phyloP scores from a whole-genome alignment of 2,797 vertebrate species.

The Balearica regulorum region DNA sequence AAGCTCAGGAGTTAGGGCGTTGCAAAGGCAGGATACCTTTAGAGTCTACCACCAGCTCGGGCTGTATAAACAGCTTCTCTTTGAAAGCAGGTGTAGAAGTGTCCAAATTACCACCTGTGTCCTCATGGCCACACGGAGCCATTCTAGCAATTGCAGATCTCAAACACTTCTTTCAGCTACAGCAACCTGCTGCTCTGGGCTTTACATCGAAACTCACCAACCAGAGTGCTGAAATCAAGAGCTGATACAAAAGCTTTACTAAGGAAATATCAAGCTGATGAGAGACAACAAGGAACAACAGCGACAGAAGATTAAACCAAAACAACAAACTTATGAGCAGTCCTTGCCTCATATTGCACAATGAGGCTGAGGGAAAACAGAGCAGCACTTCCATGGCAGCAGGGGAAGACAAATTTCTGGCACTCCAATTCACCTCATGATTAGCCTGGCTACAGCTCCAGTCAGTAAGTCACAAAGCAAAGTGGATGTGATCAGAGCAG shows the following conservation, averaged over 20 bases:
- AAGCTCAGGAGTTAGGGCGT: background rate
- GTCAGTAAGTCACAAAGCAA: background rate
- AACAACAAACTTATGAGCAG: background rate
- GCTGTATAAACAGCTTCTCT: background rate
- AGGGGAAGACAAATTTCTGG: background rate
- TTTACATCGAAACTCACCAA: background rate
- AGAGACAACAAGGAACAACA: background rate
- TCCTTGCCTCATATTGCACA: background rate
- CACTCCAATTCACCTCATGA: background rate
- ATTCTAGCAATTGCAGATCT: background rate
- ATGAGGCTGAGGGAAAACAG: background rate
- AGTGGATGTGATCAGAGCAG: background rate
- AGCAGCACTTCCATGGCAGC: background rate
- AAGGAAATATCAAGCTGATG: background rate
- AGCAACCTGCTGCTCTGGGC: background rate
- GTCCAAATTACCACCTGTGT: background rate
- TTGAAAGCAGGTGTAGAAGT: background rate
- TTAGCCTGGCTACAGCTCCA: background rate
- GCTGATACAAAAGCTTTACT: background rate
- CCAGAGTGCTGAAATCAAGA: background rate
- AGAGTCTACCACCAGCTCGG: accelerated
- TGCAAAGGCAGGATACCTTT: background rate
- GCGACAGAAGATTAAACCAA: background rate
- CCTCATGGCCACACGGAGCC: background rate
- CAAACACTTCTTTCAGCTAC: background rate